Conservation (phyloP, 2,797 vertebrate species). For the Trachops cirrhosus region DNA sequence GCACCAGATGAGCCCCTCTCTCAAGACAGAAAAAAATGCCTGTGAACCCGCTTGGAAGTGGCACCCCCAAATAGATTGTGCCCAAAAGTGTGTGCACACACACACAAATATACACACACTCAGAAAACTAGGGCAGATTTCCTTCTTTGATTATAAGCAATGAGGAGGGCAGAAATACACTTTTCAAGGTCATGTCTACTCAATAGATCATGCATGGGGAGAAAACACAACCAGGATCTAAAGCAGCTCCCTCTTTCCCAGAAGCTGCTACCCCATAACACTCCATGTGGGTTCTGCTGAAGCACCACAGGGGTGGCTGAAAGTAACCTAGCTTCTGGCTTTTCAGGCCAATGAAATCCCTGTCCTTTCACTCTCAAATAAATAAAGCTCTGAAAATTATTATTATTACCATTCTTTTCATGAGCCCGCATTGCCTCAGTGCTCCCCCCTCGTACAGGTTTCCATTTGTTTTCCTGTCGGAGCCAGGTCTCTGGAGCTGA, state of each 20-base stretch:
- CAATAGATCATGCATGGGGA: not conserved
- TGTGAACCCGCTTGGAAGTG: not conserved
- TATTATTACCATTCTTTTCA: conserved; percentile 51
- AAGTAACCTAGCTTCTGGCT: not conserved
- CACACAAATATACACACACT: not conserved
- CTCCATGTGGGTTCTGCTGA: not conserved
- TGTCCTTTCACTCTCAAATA: conserved; percentile 33
- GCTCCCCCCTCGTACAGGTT: not conserved
- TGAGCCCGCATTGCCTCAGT: not conserved
- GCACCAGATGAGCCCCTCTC: not conserved
- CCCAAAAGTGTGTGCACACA: not conserved
- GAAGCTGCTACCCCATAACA: not conserved
- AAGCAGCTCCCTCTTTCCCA: not conserved
- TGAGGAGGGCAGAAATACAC: not conserved
- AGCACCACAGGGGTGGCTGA: not conserved
- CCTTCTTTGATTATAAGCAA: not conserved
- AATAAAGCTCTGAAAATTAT: conserved; percentile 62
- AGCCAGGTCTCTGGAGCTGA: not conserved
- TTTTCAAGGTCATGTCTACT: not conserved
- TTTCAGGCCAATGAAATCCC: conserved; percentile 34
- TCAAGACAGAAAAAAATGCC: not conserved
- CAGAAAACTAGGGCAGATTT: not conserved
- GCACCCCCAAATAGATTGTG: not conserved
- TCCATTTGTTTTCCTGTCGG: conserved; percentile 50
- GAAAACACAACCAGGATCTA: not conserved